Percentiles rank a stretch among this genome's conserved stretches.
These are phyloP conservation scores for Hippopotamus amphibius DNA, from an alignment of 2,113 vertebrate genomes.

Conservation along the genomic window DNA sequence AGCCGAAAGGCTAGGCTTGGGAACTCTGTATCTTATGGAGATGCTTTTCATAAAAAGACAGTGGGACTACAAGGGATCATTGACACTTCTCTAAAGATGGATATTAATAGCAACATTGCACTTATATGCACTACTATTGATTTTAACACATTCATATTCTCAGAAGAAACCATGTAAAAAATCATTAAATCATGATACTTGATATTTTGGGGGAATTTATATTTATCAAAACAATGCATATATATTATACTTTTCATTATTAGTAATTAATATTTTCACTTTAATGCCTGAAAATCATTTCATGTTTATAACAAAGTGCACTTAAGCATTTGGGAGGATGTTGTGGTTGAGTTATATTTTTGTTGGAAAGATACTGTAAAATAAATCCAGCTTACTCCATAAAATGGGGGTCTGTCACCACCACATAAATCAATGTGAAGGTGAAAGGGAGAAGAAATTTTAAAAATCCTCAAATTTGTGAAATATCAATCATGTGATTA, in stretches of 20 bases:
- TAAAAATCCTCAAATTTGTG: background rate
- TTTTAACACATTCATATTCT: slow-evolving; percentile 10
- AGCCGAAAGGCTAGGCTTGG: slow-evolving; percentile 36
- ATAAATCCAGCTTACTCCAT: background rate
- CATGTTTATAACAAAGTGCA: background rate
- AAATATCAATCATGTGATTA: background rate
- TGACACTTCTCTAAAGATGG: background rate
- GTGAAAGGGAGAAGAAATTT: background rate
- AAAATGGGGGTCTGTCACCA: background rate
- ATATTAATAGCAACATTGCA: slow-evolving; percentile 5
- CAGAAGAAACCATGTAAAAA: background rate
- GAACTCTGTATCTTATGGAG: slow-evolving; percentile 47
- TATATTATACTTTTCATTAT: background rate
- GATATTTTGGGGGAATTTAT: background rate
- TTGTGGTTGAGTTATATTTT: background rate
- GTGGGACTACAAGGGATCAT: background rate
- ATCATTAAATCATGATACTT: slow-evolving; percentile 26
- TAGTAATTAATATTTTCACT: slow-evolving; percentile 6
- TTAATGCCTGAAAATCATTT: background rate
- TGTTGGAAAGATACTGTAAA: background rate
- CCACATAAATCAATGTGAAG: background rate
- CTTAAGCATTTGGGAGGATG: background rate
- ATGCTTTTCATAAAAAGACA: slow-evolving; percentile 57
- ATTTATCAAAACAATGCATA: slow-evolving; percentile 23
- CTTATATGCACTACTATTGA: background rate